Evolutionary conservation across 2,888 invertebrate species (phyloP).

Genomic region (Ectemnius cavifrons): DNA sequence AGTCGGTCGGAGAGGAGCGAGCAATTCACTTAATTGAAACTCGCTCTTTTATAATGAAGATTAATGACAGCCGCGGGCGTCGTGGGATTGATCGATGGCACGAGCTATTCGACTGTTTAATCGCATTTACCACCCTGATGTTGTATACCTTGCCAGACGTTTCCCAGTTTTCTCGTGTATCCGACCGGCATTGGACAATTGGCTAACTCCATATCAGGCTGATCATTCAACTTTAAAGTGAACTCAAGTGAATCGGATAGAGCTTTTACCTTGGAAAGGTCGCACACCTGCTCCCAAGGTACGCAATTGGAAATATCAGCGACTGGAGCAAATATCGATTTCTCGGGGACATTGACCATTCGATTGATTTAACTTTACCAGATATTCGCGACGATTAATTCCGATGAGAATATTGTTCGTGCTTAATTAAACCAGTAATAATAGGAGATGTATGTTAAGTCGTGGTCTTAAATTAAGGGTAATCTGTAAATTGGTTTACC

Average conservation of each 20-base stretch:
- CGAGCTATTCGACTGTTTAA: slow-evolving; percentile 27
- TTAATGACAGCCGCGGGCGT: slow-evolving; percentile 46
- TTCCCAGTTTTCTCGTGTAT: background rate
- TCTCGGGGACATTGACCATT: no score
- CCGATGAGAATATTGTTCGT: slow-evolving; percentile 48
- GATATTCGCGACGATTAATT: background rate
- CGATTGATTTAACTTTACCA: background rate
- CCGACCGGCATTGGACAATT: no score
- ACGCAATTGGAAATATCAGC: no score
- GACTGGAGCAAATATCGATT: no score
- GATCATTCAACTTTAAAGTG: no score
- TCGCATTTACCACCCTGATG: slow-evolving; percentile 20
- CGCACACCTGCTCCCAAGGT: no score
- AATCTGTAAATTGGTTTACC: slow-evolving; percentile 73
- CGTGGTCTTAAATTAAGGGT: slow-evolving; percentile 75
- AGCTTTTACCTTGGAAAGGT: no score
- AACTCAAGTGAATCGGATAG: no score
- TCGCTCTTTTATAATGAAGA: slow-evolving; percentile 56
- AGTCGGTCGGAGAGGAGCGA: slow-evolving; percentile 20
- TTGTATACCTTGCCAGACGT: background rate
- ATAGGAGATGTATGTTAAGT: slow-evolving; percentile 66
- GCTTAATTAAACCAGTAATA: slow-evolving; percentile 59
- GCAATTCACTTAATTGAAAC: slow-evolving; percentile 57
- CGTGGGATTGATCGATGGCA: slow-evolving; percentile 42
- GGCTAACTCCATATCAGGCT: no score